Evolutionary conservation across 2,797 vertebrate genomes (phyloP).

Genomic region (Gambusia yucatana): DNA sequence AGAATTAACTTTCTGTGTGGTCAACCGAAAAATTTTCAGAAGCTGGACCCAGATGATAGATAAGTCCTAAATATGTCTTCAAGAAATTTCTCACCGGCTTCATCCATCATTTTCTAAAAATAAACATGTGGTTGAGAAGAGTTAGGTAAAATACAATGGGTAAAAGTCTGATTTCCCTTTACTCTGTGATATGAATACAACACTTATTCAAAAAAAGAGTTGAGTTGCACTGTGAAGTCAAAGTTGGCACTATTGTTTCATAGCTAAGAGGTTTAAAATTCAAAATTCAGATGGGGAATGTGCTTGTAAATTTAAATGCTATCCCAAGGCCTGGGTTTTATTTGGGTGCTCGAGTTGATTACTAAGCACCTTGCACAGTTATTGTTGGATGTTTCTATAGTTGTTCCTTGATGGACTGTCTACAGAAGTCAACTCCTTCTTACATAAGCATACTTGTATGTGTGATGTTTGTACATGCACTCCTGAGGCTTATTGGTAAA

Average conservation of each 20-base stretch:
- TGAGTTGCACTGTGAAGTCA: neutral
- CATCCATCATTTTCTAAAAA: neutral
- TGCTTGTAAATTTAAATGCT: neutral
- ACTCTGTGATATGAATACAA: neutral
- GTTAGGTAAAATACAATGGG: neutral
- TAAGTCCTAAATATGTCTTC: neutral
- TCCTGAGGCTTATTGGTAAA: neutral
- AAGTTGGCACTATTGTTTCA: neutral
- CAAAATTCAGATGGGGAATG: neutral
- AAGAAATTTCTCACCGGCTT: neutral
- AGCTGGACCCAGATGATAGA: slow-evolving; percentile 40
- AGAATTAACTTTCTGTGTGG: slow-evolving; percentile 65
- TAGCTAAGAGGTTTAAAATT: neutral
- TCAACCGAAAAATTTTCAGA: slow-evolving; percentile 63
- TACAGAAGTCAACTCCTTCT: neutral
- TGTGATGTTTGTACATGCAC: neutral
- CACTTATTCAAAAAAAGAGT: neutral
- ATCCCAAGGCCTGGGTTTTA: neutral
- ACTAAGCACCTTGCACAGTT: neutral
- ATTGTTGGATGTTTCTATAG: neutral
- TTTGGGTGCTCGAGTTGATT: neutral
- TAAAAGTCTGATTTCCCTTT: neutral
- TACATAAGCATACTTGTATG: neutral
- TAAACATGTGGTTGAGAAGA: slow-evolving; percentile 2
- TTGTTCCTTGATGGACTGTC: neutral